Base-by-base conservation (phyloP, 1,140 invertebrate genomes). In the Drosophila mayri region DNA sequence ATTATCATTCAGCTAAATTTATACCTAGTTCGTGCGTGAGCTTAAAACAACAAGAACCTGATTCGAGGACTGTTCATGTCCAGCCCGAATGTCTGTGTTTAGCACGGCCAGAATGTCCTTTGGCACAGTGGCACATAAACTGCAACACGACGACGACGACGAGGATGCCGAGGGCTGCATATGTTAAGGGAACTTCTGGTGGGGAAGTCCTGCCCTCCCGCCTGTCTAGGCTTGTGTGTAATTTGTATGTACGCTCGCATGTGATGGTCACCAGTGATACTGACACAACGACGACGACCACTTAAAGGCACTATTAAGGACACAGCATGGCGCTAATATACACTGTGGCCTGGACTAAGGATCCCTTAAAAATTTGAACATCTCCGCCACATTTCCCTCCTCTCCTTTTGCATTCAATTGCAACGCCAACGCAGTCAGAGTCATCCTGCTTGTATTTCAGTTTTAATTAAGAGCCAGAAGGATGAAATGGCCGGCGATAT, bases 61-160 rank as follows among this genome's bases (percentile, higher is more conserved):
- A 25, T 30, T 14, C 32, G 41, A 38, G 41, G 40, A 60, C 40
- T 18, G 35, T 65, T 16, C 35, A 14, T 62, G 57, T 44, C 47
- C 64, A 68, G 65, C 50, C 61, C 59, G 49, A 76, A 64, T 85
- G 63, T 65, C 63, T 65, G 63, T 55, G 73, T 80, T 76, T 64
- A 70, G 72, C 62, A 50, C 44, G 46, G 25, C 40, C 46, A 58
- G 41, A 62, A 65, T 83, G 81, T 85, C 67, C 81, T 86, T 70
- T 81, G 66, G 58, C 80, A 68, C 40, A 75, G 68, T 74, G 64
- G 55, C 80, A 70, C 80, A 83, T 83, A 83, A 83, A 85, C 81
- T 80, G 81, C 63, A 76, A 71, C 65, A 38, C 49, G 35, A 46
- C 49, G 35, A 37, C 14, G 46, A 47, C 14, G 22, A 11, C 25